These are phyloP conservation scores for Cephalopholis sonnerati DNA, from an alignment of 2,113 vertebrate genomes.

Conservation along the genomic window DNA sequence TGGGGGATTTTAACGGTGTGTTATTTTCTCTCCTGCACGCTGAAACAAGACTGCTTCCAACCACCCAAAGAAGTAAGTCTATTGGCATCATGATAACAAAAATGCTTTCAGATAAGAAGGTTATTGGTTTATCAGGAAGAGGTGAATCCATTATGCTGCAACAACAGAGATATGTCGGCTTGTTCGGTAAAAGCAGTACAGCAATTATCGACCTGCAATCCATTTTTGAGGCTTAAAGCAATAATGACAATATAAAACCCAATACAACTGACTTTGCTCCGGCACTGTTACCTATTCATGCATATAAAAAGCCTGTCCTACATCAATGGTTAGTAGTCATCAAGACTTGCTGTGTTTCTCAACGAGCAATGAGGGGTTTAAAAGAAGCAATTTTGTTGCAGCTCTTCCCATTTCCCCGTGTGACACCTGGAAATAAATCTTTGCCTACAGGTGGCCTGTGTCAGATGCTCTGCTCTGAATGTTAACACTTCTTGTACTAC, in stretches of 20 bases:
- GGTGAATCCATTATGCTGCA: conserved; percentile 50
- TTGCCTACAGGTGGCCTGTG: conserved; percentile 16
- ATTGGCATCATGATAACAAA: conserved; percentile 28
- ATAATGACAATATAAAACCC: conserved; percentile 25
- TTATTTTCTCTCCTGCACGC: not conserved
- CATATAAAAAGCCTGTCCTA: not conserved
- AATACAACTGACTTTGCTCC: conserved; percentile 20
- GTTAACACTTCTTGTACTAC: not conserved
- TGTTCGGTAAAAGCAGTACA: conserved; percentile 15
- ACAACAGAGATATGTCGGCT: conserved; percentile 32
- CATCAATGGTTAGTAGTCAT: conserved; percentile 18
- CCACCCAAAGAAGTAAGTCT: conserved; percentile 13
- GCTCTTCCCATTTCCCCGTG: not conserved
- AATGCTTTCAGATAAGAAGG: conserved; percentile 58
- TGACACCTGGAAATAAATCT: conserved; percentile 30
- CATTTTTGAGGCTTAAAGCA: conserved; percentile 35
- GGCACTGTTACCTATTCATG: not conserved
- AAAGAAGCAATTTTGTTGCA: conserved; percentile 30
- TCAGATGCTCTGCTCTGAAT: conserved; percentile 33
- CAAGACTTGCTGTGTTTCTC: conserved; percentile 18
- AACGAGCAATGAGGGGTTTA: conserved; percentile 30
- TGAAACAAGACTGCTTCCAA: conserved; percentile 24
- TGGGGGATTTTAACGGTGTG: not conserved
- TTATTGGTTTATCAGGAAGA: conserved; percentile 62
- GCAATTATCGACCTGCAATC: conserved; percentile 53